Percentiles rank a stretch among this genome's conserved stretches.
Evolutionary conservation across 2,888 invertebrate species (phyloP).

Genomic region (Standfussiana lucernea): DNA sequence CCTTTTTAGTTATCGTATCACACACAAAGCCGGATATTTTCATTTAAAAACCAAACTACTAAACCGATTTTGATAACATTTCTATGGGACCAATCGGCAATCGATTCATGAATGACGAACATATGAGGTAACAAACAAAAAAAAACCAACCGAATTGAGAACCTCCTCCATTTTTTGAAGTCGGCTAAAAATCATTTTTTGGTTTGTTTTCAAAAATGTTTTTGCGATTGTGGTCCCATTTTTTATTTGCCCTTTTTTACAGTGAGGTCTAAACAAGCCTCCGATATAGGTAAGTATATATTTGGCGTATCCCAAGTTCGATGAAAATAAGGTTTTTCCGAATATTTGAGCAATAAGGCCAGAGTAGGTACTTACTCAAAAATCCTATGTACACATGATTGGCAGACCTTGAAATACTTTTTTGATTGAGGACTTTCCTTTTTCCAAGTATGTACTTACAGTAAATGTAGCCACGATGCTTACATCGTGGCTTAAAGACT

Average conservation of each 20-base stretch:
- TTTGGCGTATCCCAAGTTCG: conserved; percentile 11
- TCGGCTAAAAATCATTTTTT: too few relatives aligned
- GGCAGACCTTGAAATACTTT: background rate
- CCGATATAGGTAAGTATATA: conserved; percentile 11
- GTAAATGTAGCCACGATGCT: background rate
- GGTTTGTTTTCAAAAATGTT: too few relatives aligned
- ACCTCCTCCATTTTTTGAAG: too few relatives aligned
- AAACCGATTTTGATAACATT: too few relatives aligned
- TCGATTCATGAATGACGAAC: too few relatives aligned
- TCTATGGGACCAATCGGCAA: too few relatives aligned
- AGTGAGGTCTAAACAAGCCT: conserved; percentile 3
- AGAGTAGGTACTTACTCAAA: background rate
- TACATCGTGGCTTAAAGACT: too few relatives aligned
- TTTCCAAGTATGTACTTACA: background rate
- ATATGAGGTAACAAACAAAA: too few relatives aligned
- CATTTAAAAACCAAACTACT: too few relatives aligned
- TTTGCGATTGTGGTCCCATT: background rate
- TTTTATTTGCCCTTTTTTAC: background rate
- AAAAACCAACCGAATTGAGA: too few relatives aligned
- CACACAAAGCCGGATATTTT: too few relatives aligned
- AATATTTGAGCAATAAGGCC: conserved; percentile 36
- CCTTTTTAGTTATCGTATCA: too few relatives aligned
- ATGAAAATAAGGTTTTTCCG: conserved; percentile 20
- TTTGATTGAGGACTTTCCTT: conserved; percentile 5
- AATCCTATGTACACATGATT: conserved; percentile 19